Evolutionary conservation across 1,140 invertebrate species (phyloP), one percentile per base, ranked within the genome.

Genomic region (Akabosia matsudoensis): DNA sequence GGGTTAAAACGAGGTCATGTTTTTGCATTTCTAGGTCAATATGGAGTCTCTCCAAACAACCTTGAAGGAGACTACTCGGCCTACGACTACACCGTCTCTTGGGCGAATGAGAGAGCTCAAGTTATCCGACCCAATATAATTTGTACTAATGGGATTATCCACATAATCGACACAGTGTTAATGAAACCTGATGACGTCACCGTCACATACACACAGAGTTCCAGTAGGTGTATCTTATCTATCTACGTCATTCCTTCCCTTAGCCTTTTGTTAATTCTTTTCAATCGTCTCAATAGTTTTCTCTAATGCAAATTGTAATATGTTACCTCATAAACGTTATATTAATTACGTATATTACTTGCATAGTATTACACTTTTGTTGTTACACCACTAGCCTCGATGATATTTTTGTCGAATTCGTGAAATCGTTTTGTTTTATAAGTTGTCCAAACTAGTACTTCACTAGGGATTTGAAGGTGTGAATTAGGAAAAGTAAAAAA

Each of bases 141-240:
- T 82, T 96, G 94, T 83, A 95, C 93, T 81, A 97, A 97, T 84
- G 95, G 95, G 33, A 91, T 96, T 73, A 96, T 97, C 78, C 95
- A 97, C 84, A 92, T 96, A 51, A 94, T 97, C 82, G 93, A 96
- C 82, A 87, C 86, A 75, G 93, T 93, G 16, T 89, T 97, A 79
- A 85, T 96, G 76, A 89, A 90, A 83, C 92, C 93, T 79, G 90
- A 89, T 79, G 95, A 97, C 84, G 90, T 97, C n/a, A 87, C 88
- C 76, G 92, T 93, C 14, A 90, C 88, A 1, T 88, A 88, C 61
- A 82, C 84, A 67, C 87, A 85, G 45, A 81, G 83, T n/a, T 56
- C 82, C 10, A 64, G 33, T 4, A 75, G 79, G 14, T 64, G 74
- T 30, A 56, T 22, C 54, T 56, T 30, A 13, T 67, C 61, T 22